Percentiles rank a stretch among this genome's conserved stretches.
Evolutionary conservation across 1,140 invertebrate species (phyloP).

Genomic region (Cyrtorhinus lividipennis): DNA sequence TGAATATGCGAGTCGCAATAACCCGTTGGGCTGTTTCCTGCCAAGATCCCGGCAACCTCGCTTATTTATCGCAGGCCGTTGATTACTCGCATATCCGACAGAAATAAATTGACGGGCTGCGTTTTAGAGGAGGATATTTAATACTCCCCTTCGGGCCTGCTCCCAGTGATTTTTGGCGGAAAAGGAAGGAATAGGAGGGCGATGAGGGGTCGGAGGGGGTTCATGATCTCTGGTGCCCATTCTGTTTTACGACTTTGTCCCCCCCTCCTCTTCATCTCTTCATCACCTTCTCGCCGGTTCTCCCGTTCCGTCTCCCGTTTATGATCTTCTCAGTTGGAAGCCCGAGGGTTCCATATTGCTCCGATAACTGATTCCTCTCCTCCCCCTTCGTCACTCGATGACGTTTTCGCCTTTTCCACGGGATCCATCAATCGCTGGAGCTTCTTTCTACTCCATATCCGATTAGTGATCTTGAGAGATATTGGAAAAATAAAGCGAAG

Average conservation of each 20-base stretch:
- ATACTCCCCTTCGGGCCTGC: no score
- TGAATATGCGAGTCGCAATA: no score
- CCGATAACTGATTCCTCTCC: slow-evolving; percentile 3
- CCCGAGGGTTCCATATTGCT: slow-evolving; percentile 1
- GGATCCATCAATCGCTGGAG: neutral
- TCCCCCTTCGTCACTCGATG: neutral
- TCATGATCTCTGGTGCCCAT: neutral
- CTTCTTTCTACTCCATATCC: neutral
- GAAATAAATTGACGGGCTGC: no score
- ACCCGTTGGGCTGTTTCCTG: no score
- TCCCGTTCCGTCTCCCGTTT: slow-evolving; percentile 3
- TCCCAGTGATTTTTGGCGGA: neutral
- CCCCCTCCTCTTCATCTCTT: neutral
- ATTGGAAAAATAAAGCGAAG: neutral
- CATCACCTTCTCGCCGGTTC: neutral
- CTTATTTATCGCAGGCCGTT: no score
- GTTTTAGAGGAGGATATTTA: neutral
- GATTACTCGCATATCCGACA: no score
- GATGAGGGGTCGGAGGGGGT: neutral
- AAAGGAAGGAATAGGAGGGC: no score
- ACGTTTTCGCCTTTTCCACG: neutral
- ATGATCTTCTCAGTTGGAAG: neutral
- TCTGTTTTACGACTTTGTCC: neutral
- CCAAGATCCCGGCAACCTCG: no score
- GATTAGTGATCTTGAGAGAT: slow-evolving; percentile 3